A percentile compares a stretch with the other conserved stretches of the same genome.
These are phyloP conservation scores for Vireo griseus DNA, from an alignment of 2,797 vertebrate genomes.

Conservation along the genomic window DNA sequence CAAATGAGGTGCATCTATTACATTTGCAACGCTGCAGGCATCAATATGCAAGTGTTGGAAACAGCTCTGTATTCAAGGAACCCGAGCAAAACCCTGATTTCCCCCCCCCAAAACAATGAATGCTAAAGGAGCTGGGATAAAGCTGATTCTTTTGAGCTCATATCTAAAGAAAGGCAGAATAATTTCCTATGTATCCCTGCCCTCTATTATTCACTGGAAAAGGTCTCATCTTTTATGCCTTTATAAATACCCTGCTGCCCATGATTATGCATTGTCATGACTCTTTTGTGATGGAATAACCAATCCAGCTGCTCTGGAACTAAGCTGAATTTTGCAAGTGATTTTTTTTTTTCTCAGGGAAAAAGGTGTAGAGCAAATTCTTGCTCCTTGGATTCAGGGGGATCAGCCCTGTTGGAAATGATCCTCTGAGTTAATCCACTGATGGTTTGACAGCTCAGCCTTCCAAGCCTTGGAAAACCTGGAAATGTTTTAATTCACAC, in stretches of 20 bases:
- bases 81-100: background rate
- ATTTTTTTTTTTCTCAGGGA: background rate
- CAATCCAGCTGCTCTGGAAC: background rate
- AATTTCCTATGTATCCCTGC: background rate
- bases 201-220: background rate
- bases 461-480: background rate
- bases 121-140: background rate
- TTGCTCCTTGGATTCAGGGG: background rate
- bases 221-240: background rate
- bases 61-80: background rate
- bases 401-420: background rate
- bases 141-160: background rate
- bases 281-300: background rate
- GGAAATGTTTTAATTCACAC: background rate
- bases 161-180: background rate
- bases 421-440: background rate
- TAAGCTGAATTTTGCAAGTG: background rate
- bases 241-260: background rate
- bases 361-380: background rate
- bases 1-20: slow-evolving; percentile 18
- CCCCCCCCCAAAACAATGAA: background rate
- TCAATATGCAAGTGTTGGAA: slow-evolving; percentile 1
- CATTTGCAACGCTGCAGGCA: slow-evolving; percentile 8
- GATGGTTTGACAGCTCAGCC: background rate
- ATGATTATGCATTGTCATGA: slow-evolving; percentile 10